Evolutionary conservation across 2,888 invertebrate species (phyloP).

Genomic region (Hemithea aestivaria): DNA sequence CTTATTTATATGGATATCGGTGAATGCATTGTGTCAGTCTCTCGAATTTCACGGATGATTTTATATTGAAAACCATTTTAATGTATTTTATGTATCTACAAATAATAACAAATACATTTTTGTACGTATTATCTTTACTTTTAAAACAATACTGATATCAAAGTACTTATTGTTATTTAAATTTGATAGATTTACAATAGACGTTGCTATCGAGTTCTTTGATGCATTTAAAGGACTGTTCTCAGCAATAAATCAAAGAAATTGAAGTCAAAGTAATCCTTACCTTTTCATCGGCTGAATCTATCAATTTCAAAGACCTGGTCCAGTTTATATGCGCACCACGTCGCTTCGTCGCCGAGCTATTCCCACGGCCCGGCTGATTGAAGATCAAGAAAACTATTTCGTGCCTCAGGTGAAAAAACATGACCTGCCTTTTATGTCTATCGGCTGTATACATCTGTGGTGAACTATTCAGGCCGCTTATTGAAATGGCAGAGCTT

Average conservation of each 20-base stretch:
- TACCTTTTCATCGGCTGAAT: slow-evolving; percentile 30
- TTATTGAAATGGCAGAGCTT: no score
- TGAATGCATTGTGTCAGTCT: no score
- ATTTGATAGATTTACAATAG: no score
- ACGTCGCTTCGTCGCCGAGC: slow-evolving; percentile 39
- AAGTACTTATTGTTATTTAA: no score
- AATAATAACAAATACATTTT: no score
- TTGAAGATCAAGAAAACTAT: slow-evolving; percentile 39
- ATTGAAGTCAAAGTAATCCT: slow-evolving; percentile 23
- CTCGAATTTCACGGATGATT: no score
- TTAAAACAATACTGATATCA: no score
- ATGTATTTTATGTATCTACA: no score
- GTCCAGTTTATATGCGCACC: slow-evolving; percentile 33
- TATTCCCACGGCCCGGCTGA: slow-evolving; percentile 38
- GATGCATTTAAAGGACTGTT: not conserved
- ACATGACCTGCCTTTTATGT: slow-evolving; percentile 9
- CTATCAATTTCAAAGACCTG: slow-evolving; percentile 27
- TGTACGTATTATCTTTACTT: no score
- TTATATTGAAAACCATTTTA: no score
- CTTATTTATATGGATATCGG: not conserved
- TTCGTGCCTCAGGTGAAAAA: slow-evolving; percentile 14
- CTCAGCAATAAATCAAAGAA: slow-evolving; percentile 17
- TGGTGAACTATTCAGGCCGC: no score
- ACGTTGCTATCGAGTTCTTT: not conserved
- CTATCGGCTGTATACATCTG: not conserved